These are phyloP conservation scores for Parus major DNA, from an alignment of 2,113 vertebrate species.

Conservation along the genomic window DNA sequence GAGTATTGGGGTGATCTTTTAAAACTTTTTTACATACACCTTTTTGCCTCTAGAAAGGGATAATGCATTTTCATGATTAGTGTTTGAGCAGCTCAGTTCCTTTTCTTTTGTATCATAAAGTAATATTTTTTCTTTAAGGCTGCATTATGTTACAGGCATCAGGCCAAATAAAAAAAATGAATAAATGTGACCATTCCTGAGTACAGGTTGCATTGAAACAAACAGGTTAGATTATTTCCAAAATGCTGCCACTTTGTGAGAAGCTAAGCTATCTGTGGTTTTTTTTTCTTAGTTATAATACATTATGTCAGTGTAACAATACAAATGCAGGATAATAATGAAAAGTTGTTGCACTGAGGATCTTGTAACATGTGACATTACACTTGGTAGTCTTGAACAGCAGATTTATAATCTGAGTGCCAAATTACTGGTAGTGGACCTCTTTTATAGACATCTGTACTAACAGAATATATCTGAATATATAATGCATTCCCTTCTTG, in stretches of 20 bases:
- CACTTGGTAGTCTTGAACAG: not conserved
- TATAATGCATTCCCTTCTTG: not conserved
- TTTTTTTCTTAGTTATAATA: not conserved
- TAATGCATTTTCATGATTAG: slow-evolving; percentile 73
- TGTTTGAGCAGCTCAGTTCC: slow-evolving; percentile 69
- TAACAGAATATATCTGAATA: not conserved
- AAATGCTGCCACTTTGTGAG: not conserved
- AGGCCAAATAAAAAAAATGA: not conserved
- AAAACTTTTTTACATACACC: not conserved
- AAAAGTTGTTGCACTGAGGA: not conserved
- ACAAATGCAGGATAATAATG: not conserved
- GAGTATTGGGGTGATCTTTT: slow-evolving; percentile 19
- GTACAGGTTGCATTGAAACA: not conserved
- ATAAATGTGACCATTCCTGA: not conserved
- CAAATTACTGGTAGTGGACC: not conserved
- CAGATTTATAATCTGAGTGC: not conserved
- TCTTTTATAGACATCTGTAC: not conserved
- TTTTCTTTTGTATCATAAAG: slow-evolving; percentile 73
- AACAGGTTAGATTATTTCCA: not conserved
- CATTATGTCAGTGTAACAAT: not conserved
- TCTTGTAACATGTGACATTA: not conserved
- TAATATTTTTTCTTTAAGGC: slow-evolving; percentile 77
- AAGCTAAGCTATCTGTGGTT: not conserved
- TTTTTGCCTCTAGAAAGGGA: slow-evolving; percentile 81
- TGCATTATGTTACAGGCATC: slow-evolving; percentile 77